Conservation (phyloP, 2,888 invertebrate species). For the Blastobasis lacticolella region DNA sequence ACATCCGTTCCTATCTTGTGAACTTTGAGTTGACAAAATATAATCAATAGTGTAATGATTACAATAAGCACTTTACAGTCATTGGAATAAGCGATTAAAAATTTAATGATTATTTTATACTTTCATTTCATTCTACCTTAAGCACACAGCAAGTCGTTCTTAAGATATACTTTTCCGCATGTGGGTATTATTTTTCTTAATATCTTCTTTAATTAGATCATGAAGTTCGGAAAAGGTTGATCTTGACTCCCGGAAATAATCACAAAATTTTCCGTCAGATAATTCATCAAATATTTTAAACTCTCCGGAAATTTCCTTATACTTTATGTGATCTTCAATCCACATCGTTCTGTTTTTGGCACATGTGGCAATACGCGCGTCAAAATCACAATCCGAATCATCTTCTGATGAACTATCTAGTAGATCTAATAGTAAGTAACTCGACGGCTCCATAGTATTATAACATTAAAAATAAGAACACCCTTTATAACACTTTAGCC, state of each 20-base stretch:
- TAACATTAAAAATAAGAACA: constrained; percentile 12
- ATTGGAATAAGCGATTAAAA: too few species aligned
- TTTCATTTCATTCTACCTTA: too few species aligned
- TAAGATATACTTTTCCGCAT: too few species aligned
- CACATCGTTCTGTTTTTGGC: constrained; percentile 14
- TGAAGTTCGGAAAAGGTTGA: constrained; percentile 14
- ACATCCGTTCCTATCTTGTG: too few species aligned
- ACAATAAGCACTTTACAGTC: too few species aligned
- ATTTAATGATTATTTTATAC: too few species aligned
- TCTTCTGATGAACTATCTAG: constrained; percentile 14
- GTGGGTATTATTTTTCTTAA: too few species aligned
- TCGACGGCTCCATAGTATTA: constrained; percentile 10
- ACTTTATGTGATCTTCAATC: constrained; percentile 11
- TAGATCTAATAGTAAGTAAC: constrained; percentile 12
- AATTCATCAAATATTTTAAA: constrained; percentile 8
- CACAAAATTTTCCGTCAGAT: constrained; percentile 10
- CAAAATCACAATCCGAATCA: constrained; percentile 14
- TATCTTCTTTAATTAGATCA: constrained; percentile 14
- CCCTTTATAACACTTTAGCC: constrained; percentile 11
- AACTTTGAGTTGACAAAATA: too few species aligned
- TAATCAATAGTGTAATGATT: too few species aligned
- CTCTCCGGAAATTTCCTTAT: constrained; percentile 11
- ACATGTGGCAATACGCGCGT: constrained; percentile 3
- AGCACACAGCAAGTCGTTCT: too few species aligned
- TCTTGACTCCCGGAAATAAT: constrained; percentile 13